These are phyloP conservation scores for Neoniphon sammara DNA, from an alignment of 2,797 vertebrate genomes.

Conservation along the genomic window DNA sequence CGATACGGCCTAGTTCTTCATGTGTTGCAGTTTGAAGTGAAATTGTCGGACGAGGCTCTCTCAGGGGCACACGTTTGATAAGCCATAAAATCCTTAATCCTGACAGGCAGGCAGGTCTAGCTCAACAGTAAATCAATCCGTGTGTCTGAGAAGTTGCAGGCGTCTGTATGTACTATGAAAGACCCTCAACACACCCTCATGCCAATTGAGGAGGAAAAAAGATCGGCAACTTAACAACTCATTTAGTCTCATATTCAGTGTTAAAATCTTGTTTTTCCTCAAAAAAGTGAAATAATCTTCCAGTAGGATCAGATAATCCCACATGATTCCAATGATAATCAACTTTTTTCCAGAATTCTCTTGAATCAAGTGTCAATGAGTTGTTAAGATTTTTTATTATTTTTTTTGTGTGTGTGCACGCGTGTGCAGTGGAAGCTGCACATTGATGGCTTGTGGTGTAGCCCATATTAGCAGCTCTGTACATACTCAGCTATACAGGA, in stretches of 20 bases:
- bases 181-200: neutral
- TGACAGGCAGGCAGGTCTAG: slow-evolving; percentile 77
- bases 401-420: too few relatives aligned
- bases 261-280: too few relatives aligned
- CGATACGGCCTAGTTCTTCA: slow-evolving; percentile 59
- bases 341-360: too few relatives aligned
- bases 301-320: too few relatives aligned
- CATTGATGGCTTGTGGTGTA: slow-evolving; percentile 31
- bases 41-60: slow-evolving; percentile 54
- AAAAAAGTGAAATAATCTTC: too few relatives aligned
- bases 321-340: too few relatives aligned
- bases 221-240: too few relatives aligned
- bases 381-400: too few relatives aligned
- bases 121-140: slow-evolving; percentile 79
- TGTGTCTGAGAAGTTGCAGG: slow-evolving; percentile 73
- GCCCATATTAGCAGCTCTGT: slow-evolving; percentile 17
- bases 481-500: neutral
- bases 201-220: neutral
- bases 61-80: slow-evolving; percentile 72
- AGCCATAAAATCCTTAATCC: slow-evolving; percentile 79
- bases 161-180: slow-evolving; percentile 66
- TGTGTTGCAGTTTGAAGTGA: slow-evolving; percentile 53
- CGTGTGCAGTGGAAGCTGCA: slow-evolving; percentile 15
- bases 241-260: too few relatives aligned
- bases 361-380: too few relatives aligned